A percentile compares a stretch with the other conserved stretches of the same genome.
Conservation (phyloP, 1,140 invertebrate genomes). For the Pachypsylla venusta region DNA sequence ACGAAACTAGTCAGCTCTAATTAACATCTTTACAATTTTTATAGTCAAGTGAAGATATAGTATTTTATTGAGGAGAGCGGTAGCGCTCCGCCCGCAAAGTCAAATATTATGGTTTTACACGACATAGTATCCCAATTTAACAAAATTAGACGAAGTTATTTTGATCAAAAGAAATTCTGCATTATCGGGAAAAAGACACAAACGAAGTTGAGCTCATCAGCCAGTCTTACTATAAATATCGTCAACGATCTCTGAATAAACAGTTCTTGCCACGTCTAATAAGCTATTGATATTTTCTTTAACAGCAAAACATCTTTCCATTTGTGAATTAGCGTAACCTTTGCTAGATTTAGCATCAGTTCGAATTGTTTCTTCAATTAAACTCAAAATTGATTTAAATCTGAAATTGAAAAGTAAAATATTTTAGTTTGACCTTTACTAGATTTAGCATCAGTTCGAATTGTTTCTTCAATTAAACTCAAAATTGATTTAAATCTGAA, state of each 20-base stretch:
- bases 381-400: conserved; percentile 28
- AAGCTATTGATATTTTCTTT: conserved; percentile 54
- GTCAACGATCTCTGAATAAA: conserved; percentile 59
- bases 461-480: conserved; percentile 41
- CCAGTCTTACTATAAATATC: conserved; percentile 57
- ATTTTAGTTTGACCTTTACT: conserved; percentile 33
- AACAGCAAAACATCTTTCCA: conserved; percentile 73
- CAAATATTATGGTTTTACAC: no score
- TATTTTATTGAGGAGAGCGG: no score
- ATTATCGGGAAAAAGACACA: no score
- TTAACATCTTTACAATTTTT: no score
- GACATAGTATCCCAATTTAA: no score
- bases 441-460: conserved; percentile 55
- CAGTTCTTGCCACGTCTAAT: conserved; percentile 59
- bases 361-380: conserved; percentile 51
- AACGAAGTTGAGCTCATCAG: no score
- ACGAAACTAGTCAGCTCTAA: no score
- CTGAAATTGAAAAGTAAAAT: conserved; percentile 22
- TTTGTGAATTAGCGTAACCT: conserved; percentile 44
- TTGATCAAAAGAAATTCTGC: no score
- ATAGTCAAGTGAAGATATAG: no score
- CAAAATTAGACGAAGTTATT: no score
- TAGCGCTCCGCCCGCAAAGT: no score
- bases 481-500: conserved; percentile 30
- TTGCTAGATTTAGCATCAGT: conserved; percentile 52